Conservation (phyloP, 2,113 vertebrate genomes). For the Pitta sordida region DNA sequence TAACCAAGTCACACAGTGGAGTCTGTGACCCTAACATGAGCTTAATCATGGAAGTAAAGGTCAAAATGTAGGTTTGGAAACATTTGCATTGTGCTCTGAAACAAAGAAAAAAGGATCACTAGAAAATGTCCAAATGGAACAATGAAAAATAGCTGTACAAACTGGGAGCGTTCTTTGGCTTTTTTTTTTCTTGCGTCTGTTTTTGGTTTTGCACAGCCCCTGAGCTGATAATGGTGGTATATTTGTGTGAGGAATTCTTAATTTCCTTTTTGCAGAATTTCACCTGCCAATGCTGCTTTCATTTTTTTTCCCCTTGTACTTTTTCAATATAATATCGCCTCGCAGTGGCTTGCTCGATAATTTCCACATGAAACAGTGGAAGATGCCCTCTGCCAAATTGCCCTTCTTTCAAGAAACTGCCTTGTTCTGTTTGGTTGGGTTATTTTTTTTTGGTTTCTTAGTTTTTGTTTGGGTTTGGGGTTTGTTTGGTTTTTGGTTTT, state of each 20-base stretch:
- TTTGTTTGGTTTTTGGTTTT: not conserved
- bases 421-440: not conserved
- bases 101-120: not conserved
- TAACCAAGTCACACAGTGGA: not conserved
- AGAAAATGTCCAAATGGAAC: not conserved
- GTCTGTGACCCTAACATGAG: not conserved
- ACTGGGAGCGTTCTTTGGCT: not conserved
- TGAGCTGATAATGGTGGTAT: not conserved
- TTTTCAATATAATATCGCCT: constrained; percentile 26
- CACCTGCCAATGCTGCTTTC: not conserved
- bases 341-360: constrained; percentile 34
- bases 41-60: not conserved
- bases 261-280: not conserved
- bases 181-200: not conserved
- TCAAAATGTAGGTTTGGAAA: not conserved
- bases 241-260: not conserved
- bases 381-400: not conserved
- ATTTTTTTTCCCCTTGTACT: not conserved
- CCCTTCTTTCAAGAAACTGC: not conserved
- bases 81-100: not conserved
- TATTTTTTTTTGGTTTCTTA: too few relatives aligned
- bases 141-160: not conserved
- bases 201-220: not conserved
- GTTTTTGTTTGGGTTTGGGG: too few relatives aligned
- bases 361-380: not conserved